These are phyloP conservation scores for Drosophila sp. DNA, from an alignment of 1,140 invertebrate genomes.

Conservation along the genomic window DNA sequence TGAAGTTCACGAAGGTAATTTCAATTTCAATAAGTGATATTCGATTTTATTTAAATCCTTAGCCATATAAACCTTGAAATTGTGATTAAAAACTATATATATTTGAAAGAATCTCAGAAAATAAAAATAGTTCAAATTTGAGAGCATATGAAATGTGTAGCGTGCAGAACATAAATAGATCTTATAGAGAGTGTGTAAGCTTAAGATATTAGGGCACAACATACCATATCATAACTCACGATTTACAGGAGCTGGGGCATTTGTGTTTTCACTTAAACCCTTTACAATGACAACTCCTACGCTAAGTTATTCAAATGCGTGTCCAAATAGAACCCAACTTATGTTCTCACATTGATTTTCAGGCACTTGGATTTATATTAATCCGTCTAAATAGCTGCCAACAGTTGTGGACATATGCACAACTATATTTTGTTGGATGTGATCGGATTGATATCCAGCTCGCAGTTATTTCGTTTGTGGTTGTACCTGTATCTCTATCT, in stretches of 20 bases:
- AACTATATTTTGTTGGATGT: conserved; percentile 70
- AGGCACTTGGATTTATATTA: conserved; percentile 66
- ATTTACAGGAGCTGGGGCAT: conserved; percentile 2
- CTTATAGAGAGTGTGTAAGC: not conserved
- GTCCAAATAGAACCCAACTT: conserved; percentile 22
- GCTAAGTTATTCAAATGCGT: conserved; percentile 4
- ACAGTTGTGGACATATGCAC: conserved; percentile 70
- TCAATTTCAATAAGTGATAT: too few relatives aligned
- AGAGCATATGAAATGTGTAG: not conserved
- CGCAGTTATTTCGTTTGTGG: conserved; percentile 11
- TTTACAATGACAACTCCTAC: conserved; percentile 53
- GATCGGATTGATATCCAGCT: conserved; percentile 50
- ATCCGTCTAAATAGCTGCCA: conserved; percentile 80
- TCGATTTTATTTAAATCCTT: too few relatives aligned
- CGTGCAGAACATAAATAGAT: not conserved
- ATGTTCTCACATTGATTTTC: conserved; percentile 73
- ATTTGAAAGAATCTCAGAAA: not conserved
- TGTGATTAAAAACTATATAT: too few relatives aligned
- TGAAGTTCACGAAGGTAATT: too few relatives aligned
- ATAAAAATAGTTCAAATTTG: not conserved
- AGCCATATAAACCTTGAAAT: too few relatives aligned
- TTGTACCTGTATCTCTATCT: conserved; percentile 10
- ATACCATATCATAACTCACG: conserved; percentile 39
- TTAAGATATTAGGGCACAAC: conserved; percentile 13
- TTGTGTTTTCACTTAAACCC: not conserved